A percentile compares a stretch with the other conserved stretches of the same genome.
Conservation (phyloP, 2,113 vertebrate genomes). For the Corvus hawaiiensis region DNA sequence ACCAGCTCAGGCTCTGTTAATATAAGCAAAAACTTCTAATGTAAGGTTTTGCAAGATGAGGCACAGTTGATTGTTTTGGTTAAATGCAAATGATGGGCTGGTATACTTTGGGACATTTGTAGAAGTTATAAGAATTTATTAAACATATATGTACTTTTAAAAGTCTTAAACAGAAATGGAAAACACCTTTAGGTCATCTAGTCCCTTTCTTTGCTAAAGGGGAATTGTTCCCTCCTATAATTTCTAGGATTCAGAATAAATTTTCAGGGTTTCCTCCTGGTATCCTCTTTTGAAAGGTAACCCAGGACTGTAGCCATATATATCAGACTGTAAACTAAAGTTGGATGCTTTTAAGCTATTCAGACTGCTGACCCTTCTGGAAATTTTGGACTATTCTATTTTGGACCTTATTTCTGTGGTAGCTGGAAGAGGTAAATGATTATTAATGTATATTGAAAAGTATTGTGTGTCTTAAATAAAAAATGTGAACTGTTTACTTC, state of each 20-base stretch:
- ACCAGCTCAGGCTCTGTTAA: background rate
- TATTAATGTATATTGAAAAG: background rate
- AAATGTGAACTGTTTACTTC: background rate
- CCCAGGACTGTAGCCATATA: background rate
- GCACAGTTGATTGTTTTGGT: background rate
- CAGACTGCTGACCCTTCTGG: background rate
- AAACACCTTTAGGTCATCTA: background rate
- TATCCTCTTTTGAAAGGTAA: background rate
- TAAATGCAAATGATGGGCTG: background rate
- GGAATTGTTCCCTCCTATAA: background rate
- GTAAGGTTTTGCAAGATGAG: background rate
- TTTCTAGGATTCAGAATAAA: background rate
- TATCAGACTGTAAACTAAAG: background rate
- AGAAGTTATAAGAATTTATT: background rate
- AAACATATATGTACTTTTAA: background rate
- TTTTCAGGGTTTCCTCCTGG: background rate
- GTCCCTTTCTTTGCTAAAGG: background rate
- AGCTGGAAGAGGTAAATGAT: background rate
- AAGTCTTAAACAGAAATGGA: background rate
- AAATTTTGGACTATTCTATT: background rate
- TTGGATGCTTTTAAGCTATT: background rate
- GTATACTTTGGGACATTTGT: background rate
- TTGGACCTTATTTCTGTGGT: background rate
- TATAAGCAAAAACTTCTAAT: background rate
- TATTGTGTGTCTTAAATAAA: background rate